Evolutionary conservation across 2,113 vertebrate genomes (phyloP), one percentile per base, ranked within the genome.

Genomic region (Myotis davidii): DNA sequence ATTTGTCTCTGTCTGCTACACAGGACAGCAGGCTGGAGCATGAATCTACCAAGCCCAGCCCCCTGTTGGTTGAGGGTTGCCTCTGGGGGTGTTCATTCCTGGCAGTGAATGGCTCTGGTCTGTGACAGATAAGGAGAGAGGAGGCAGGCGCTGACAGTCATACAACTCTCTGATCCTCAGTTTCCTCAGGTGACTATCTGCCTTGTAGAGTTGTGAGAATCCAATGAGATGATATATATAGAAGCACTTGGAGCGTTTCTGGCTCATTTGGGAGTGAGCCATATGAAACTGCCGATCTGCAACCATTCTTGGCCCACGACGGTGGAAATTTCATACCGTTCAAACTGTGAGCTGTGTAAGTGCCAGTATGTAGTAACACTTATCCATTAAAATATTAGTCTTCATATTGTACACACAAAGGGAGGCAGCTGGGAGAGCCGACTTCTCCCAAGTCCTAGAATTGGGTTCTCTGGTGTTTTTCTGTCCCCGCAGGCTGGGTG

Each of bases 141-240:
- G 52, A 52, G 34, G 39, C 39, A 42, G 10, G 27, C 12, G 2
- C 54, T 18, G 4, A 77, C 11, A 25, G 61, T 5, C 73, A 37
- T 6, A 0, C 7, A 11, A 45, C 5, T 56, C 25, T 64, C 5
- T 12, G 56, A 82, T 69, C 69, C 86, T 70, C 0, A 0, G 11
- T 32, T 37, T 81, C 74, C 34, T 34, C 5, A 5, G 37, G 3
- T 20, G 56, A 48, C 25, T 21, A 3, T 11, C 72, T 37, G 10
- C 61, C 59, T 65, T 42, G 21, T 0, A 11, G 52, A 48, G 42
- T 9, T 54, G 10, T 21, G 67, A 42, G 74, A 39, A 34, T 82
- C 23, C 23, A 45, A 25, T 8, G 16, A 81, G 32, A 45, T 23
- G 29, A 45, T 10, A 25, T 5, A 1, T 5, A 1, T 1, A 20